Base-by-base conservation (phyloP, 2,113 vertebrate species). In the Heteronetta atricapilla region DNA sequence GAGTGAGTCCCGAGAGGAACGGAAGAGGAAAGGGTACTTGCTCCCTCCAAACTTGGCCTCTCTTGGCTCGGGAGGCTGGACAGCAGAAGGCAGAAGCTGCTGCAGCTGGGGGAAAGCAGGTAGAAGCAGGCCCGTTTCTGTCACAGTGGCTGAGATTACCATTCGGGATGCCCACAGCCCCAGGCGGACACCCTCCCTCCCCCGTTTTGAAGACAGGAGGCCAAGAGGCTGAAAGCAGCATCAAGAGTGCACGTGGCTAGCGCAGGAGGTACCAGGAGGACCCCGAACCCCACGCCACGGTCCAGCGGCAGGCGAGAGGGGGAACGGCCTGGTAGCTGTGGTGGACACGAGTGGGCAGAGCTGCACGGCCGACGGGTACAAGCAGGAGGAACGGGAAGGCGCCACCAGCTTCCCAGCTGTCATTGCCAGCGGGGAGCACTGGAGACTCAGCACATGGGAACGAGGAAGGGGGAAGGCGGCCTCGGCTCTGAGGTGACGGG, bases 391-490 rank as follows among this genome's bases (percentile, higher is more conserved):
- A 15, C 9, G 33, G 89, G 38, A 88, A 94, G 69, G 29, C 88
- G 74, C 74, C 80, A 86, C 34, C 76, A 90, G 50, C 66, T 56
- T 82, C 55, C 77, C 10, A 68, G 31, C 59, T 84, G 82, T 52
- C 67, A 73, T 19, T 91, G 59, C 77, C 84, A 77, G 88, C 63
- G 33, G 50, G 86, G 93, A 96, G 81, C 56, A 80, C 90, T 85
- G 93, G 60, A 40, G 69, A 80, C 89, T 90, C 93, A 97, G 89
- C 44, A 7, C 69, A 44, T 8, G 74, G 72, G 85, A 95, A 96
- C 34, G 75, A 89, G 89, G 87, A 88, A 6, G 44, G 4, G 88
- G 89, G 87, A 88, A 6, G 44, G 4, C 3, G 73, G 77, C 40
- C 36, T 82, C 77, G 62, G 52, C 34, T 56, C 60, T 58, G 74